Percentiles rank a stretch among this genome's conserved stretches.
phyloP scores from a whole-genome alignment of 2,113 vertebrate species.

The Pygoscelis antarcticus region DNA sequence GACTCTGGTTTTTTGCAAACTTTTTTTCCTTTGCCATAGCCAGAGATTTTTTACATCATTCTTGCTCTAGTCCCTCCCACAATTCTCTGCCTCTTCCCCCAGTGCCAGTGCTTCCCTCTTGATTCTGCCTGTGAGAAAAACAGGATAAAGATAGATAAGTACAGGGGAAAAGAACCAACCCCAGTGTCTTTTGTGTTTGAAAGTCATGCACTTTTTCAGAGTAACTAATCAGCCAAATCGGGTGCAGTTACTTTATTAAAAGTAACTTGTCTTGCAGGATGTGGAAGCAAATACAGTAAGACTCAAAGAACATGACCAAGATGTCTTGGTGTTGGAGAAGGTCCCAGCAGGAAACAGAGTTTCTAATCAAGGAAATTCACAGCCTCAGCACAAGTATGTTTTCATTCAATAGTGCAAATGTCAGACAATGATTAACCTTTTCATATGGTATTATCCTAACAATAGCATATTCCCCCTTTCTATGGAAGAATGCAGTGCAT shows the following conservation, averaged over 20 bases:
- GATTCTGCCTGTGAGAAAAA: background rate
- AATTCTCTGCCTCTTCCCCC: background rate
- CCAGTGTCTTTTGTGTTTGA: background rate
- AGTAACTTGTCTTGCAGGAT: constrained; percentile 82
- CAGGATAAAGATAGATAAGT: background rate
- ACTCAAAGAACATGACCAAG: constrained; percentile 96
- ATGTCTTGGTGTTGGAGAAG: constrained; percentile 97
- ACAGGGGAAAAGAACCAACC: background rate
- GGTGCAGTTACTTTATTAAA: constrained; percentile 56
- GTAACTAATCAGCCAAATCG: background rate
- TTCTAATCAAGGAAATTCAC: constrained; percentile 83
- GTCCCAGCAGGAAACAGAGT: constrained; percentile 83
- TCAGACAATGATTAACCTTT: constrained; percentile 73
- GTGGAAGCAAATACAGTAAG: constrained; percentile 99
- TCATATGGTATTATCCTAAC: constrained; percentile 57
- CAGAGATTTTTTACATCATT: background rate
- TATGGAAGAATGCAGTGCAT: constrained; percentile 27
- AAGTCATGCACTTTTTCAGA: background rate
- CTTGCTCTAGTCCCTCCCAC: background rate
- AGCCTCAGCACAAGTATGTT: constrained; percentile 94
- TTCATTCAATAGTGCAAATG: constrained; percentile 65
- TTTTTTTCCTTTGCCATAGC: background rate
- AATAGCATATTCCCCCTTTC: constrained; percentile 39
- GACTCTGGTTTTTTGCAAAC: background rate
- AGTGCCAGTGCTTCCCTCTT: background rate